These are phyloP conservation scores for Perognathus longimembris DNA, from an alignment of 2,113 vertebrate species.

Conservation along the genomic window DNA sequence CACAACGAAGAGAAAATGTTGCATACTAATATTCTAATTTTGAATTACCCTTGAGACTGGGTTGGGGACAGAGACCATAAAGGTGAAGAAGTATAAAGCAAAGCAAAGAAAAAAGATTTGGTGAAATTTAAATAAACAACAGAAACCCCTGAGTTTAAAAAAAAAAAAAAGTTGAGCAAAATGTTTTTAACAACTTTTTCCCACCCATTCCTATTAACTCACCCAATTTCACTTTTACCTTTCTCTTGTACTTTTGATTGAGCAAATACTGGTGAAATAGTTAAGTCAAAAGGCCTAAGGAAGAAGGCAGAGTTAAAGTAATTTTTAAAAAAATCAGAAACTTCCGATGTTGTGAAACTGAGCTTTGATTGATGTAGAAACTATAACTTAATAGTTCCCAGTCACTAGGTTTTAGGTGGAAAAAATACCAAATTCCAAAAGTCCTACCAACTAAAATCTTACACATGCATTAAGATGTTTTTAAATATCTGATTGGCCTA, in stretches of 20 bases:
- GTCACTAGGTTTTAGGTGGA: constrained; percentile 7
- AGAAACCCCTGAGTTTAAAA: not conserved
- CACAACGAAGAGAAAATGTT: constrained; percentile 12
- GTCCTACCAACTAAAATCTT: constrained; percentile 20
- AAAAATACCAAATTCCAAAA: constrained; percentile 20
- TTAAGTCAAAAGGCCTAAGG: not conserved
- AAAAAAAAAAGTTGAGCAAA: not conserved
- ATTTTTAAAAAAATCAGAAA: constrained; percentile 34
- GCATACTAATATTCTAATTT: constrained; percentile 42
- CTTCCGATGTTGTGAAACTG: constrained; percentile 1
- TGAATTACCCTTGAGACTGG: constrained; percentile 8
- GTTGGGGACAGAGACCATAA: not conserved
- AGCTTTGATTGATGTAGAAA: constrained; percentile 19
- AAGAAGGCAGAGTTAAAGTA: constrained; percentile 5
- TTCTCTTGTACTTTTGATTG: not conserved
- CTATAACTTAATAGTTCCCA: constrained; percentile 6
- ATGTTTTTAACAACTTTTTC: constrained; percentile 31
- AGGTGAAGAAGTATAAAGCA: not conserved
- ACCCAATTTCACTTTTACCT: not conserved
- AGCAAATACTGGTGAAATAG: not conserved
- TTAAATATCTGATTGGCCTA: constrained; percentile 38
- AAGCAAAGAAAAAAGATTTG: constrained; percentile 14
- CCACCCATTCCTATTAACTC: not conserved
- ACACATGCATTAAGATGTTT: constrained; percentile 17
- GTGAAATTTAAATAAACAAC: constrained; percentile 31